Evolutionary conservation across 2,113 vertebrate genomes (phyloP), one percentile per base, ranked within the genome.

Genomic region (Trichomycterus rosablanca): DNA sequence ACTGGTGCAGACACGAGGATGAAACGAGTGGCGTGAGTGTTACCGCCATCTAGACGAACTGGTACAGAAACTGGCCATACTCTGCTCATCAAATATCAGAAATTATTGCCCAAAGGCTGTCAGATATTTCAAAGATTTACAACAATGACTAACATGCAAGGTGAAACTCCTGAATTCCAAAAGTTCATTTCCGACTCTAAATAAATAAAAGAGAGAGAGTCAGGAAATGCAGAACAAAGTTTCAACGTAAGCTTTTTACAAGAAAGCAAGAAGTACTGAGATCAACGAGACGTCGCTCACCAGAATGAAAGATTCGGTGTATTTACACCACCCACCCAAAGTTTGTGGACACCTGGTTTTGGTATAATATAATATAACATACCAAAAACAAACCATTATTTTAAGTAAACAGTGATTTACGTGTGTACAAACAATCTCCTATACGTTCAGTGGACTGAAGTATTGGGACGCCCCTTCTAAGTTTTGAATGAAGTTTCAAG

Each of bases 151-250:
- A 30, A 30, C 26, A 30, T 30, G 3, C n/a, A 15, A 15, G 49
- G 12, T 5, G 12, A 26, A 43, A 18, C 19, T n/a, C 39, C 57
- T 16, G 19, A 6, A 14, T 39, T 46, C 28, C 40, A 20, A 51
- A 57, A 18, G 26, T 16, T 42, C 54, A 44, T 67, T 63, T 74
- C 63, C 34, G 67, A 74, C 72, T 70, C 72, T 49, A 70, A 67
- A 74, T 74, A 70, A 74, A 74, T 74, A 70, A 74, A 67, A 61
- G 26, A 52, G 65, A 40, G 19, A 53, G 58, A 72, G 64, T 72
- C 58, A 26, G 49, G 63, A 63, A 63, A 59, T 18, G 39, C 9
- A 11, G 16, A 50, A 18, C 26, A 30, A 7, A 30, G 26, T 30
- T 30, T 30, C 26, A 30, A 3, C 26, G 7, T 7, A 30, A 30